phyloP scores from a whole-genome alignment of 1,140 invertebrate species.

The Adelges cooleyi region DNA sequence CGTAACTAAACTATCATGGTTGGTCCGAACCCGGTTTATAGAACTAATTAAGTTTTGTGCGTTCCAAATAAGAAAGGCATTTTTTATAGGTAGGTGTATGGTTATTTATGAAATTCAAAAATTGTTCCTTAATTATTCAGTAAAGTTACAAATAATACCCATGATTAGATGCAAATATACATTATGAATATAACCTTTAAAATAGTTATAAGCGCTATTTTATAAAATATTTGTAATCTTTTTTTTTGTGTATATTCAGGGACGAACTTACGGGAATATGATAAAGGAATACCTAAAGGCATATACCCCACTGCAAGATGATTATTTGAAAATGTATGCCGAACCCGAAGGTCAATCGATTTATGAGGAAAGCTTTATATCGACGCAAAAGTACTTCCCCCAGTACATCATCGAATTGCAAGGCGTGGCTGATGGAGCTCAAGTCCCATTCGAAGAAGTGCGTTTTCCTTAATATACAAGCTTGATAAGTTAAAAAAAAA shows the following conservation, averaged over 20 bases:
- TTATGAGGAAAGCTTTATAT: conserved; percentile 59
- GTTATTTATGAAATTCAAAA: no score
- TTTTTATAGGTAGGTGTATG: no score
- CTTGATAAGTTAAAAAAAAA: background rate
- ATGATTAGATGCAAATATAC: no score
- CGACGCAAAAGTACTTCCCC: conserved; percentile 56
- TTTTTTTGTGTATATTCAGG: conserved; percentile 45
- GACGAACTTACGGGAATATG: conserved; percentile 57
- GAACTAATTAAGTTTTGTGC: no score
- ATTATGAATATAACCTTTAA: no score
- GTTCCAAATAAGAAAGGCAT: no score
- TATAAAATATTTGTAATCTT: no score
- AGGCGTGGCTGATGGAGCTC: conserved; percentile 68
- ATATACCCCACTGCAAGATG: conserved; percentile 52
- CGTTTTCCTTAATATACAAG: background rate
- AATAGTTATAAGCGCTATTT: no score
- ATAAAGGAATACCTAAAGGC: conserved; percentile 56
- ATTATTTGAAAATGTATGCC: conserved; percentile 56
- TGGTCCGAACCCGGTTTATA: no score
- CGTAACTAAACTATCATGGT: no score
- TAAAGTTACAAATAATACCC: no score
- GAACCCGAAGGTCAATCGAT: conserved; percentile 52
- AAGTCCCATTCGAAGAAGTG: conserved; percentile 70
- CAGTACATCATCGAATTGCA: conserved; percentile 70
- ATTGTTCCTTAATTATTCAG: no score